Base-by-base conservation (phyloP, 2,113 vertebrate genomes). In the Corynorhinus townsendii region DNA sequence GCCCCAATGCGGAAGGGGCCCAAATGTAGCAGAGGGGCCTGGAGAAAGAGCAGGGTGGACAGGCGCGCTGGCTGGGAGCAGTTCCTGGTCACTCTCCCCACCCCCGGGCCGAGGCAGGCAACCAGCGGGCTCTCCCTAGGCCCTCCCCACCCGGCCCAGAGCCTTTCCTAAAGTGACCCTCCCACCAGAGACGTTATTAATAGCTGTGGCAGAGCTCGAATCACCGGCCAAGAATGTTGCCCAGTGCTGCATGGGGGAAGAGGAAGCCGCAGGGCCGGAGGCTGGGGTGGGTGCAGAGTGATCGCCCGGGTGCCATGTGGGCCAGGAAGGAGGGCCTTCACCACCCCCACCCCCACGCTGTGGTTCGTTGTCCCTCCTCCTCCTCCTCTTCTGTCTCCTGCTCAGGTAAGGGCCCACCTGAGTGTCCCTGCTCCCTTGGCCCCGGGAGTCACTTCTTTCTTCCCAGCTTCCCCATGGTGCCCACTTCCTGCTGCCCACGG, bases 301-400 rank as follows among this genome's bases (percentile, higher is more conserved):
- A 85, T 94, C 64, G 94, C 90, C 93, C 0, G 19, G 87, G 82
- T 47, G 33, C 89, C 86, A 98, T 98, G 98, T 98, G 98, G 98
- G 97, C 96, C 94, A 90, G 94, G 71, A 95, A 96, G 72, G 86
- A 95, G 92, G 95, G 92, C 93, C 12, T 86, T 56, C 43, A 6
- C 84, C 73, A 26, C 38, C 49, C 85, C 72, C 87, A 90, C 75
- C 69, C 96, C 73, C 84, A 76, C 0, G 4, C 95, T 0, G 20
- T 91, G 4, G 26, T 97, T 73, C 73, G 95, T 38, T 97, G 85
- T 40, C 97, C 96, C 0, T 96, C 33, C 82, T 98, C 98, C 76
- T 98, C 98, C 17, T 98, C 98, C 92, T 98, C 98, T 0, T 98
- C 98, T 1, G 95, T 98, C 83, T 98, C 98, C 0, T 97, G 84